Percentiles rank a stretch among this genome's conserved stretches.
Evolutionary conservation across 2,113 vertebrate species (phyloP).

Genomic region (Alosa alosa): DNA sequence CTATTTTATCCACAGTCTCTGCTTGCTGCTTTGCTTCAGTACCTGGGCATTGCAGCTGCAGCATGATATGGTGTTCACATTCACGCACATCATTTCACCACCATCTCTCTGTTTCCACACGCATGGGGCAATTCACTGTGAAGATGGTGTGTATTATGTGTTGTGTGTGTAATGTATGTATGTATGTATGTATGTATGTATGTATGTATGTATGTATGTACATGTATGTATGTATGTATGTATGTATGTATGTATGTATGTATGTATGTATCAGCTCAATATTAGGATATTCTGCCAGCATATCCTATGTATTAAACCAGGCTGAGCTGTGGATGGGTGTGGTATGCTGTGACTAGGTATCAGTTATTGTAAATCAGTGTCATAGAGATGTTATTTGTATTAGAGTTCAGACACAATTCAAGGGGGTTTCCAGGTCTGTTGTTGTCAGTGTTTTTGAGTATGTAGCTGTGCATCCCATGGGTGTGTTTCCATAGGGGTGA

Average conservation of each 20-base stretch:
- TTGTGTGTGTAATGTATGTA: neutral
- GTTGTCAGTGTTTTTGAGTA: constrained; percentile 51
- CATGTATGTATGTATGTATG: neutral
- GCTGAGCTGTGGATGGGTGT: neutral
- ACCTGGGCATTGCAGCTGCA: neutral
- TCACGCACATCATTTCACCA: neutral
- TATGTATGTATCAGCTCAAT: neutral
- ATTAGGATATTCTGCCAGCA: neutral
- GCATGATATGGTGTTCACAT: neutral
- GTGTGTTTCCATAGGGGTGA: constrained; percentile 71
- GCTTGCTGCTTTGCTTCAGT: neutral
- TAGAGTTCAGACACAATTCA: neutral
- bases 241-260: neutral
- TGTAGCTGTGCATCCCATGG: constrained; percentile 63
- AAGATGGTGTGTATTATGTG: neutral
- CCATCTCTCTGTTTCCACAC: neutral
- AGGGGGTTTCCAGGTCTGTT: neutral
- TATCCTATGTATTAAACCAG: neutral
- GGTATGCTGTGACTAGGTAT: neutral
- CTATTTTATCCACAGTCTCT: neutral
- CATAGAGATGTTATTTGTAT: neutral
- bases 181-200: neutral
- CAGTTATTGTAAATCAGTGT: neutral
- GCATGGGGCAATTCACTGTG: neutral
- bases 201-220: neutral